phyloP scores from a whole-genome alignment of 1,140 invertebrate genomes.

The Macrotrachela quadricornifera region DNA sequence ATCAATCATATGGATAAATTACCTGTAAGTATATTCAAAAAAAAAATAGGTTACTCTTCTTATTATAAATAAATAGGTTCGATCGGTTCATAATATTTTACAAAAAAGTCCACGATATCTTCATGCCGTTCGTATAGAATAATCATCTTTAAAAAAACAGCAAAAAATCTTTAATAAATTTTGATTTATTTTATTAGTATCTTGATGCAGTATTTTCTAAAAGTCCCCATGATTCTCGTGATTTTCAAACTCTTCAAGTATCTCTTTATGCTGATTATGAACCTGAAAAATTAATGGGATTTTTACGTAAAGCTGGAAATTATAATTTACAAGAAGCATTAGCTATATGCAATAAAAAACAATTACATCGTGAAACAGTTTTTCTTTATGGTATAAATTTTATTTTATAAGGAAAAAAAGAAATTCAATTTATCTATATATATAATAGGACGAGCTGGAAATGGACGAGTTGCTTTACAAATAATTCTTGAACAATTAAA shows the following conservation, averaged over 20 bases:
- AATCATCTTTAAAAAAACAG: not conserved
- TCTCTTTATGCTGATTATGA: conserved; percentile 69
- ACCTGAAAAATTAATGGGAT: conserved; percentile 57
- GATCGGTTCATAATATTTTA: conserved; percentile 10
- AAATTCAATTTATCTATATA: conserved; percentile 55
- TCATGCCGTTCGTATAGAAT: not conserved
- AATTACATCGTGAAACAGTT: conserved; percentile 51
- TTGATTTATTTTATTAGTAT: conserved; percentile 16
- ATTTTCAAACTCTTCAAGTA: conserved; percentile 62
- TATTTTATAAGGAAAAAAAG: conserved; percentile 59
- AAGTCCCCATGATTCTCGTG: conserved; percentile 28
- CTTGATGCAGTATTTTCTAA: conserved; percentile 29
- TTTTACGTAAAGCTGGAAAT: conserved; percentile 45
- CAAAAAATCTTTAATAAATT: too few species aligned
- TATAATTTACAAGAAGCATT: too few species aligned
- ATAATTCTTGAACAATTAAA: conserved; percentile 63
- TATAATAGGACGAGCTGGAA: conserved; percentile 56
- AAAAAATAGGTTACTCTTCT: too few species aligned
- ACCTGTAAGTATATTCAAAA: too few species aligned
- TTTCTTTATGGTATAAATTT: conserved; percentile 72
- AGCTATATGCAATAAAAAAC: too few species aligned
- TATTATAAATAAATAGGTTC: conserved; percentile 15
- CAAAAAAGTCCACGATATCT: conserved; percentile 2
- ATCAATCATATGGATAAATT: too few species aligned
- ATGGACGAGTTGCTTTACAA: conserved; percentile 64